These are phyloP conservation scores for Bombus cullumanus DNA, from an alignment of 1,140 invertebrate species.

Conservation along the genomic window DNA sequence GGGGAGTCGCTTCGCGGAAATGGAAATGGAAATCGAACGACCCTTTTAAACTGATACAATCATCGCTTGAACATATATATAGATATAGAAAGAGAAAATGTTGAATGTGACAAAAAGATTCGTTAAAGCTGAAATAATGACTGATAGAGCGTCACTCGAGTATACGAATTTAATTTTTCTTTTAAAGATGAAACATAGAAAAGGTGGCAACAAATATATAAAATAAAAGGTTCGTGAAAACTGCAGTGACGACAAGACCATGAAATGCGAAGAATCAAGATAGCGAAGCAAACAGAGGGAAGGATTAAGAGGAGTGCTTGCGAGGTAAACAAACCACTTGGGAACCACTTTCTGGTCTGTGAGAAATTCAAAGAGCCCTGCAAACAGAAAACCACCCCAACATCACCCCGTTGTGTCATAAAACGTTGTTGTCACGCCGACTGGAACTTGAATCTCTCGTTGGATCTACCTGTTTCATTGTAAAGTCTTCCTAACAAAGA, in stretches of 20 bases:
- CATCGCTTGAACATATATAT: not conserved
- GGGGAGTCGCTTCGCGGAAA: not conserved
- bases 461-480: not conserved
- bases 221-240: not conserved
- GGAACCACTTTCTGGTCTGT: slow-evolving; percentile 42
- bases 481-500: not conserved
- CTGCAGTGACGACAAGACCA: not conserved
- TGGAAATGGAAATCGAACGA: not conserved
- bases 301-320: slow-evolving; percentile 63
- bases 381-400: slow-evolving; percentile 46
- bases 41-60: slow-evolving; percentile 1
- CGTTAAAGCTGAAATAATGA: too few relatives aligned
- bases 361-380: slow-evolving; percentile 46
- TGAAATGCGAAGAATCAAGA: slow-evolving; percentile 24
- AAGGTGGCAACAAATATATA: not conserved
- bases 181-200: not conserved
- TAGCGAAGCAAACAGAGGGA: slow-evolving; percentile 61
- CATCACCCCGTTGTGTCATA: slow-evolving; percentile 20
- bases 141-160: too few relatives aligned
- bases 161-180: not conserved
- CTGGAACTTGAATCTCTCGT: slow-evolving; percentile 43
- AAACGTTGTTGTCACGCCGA: slow-evolving; percentile 18
- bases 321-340: slow-evolving; percentile 51
- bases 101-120: too few relatives aligned
- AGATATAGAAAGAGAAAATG: not conserved